These are phyloP conservation scores for Conops quadrifasciatus DNA, from an alignment of 2,888 invertebrate species.

Conservation along the genomic window DNA sequence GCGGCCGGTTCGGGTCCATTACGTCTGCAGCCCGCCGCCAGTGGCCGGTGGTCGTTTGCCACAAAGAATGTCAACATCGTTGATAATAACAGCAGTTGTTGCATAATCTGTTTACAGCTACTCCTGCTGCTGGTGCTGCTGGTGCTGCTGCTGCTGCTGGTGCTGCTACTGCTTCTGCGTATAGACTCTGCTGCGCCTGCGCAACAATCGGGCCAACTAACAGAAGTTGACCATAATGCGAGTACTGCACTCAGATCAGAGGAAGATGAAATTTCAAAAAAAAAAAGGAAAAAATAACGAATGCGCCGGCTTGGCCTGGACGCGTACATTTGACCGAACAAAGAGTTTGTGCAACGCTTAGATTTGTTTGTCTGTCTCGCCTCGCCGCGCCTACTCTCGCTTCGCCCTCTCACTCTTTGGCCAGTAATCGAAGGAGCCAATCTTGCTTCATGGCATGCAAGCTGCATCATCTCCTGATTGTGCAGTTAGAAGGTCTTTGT, in stretches of 20 bases:
- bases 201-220: slow-evolving; percentile 12
- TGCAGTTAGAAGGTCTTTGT: slow-evolving; percentile 16
- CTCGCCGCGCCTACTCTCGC: neutral
- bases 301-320: slow-evolving; percentile 1
- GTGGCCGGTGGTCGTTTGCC: slow-evolving; percentile 33
- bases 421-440: slow-evolving; percentile 17
- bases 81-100: slow-evolving; percentile 43
- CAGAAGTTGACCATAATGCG: neutral
- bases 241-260: neutral
- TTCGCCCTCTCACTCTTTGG: neutral
- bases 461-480: slow-evolving; percentile 17
- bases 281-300: neutral
- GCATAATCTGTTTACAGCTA: slow-evolving; percentile 52
- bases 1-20: neutral
- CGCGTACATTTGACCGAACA: neutral
- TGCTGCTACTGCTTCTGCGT: slow-evolving; percentile 38
- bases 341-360: slow-evolving; percentile 8
- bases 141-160: slow-evolving; percentile 44
- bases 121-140: slow-evolving; percentile 38
- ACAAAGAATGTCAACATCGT: slow-evolving; percentile 31
- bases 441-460: slow-evolving; percentile 26
- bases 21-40: neutral
- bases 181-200: slow-evolving; percentile 14
- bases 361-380: neutral
- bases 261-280: slow-evolving; percentile 33